These are phyloP conservation scores for Apogon hyalosoma DNA, from an alignment of 2,797 vertebrate genomes.

Conservation along the genomic window DNA sequence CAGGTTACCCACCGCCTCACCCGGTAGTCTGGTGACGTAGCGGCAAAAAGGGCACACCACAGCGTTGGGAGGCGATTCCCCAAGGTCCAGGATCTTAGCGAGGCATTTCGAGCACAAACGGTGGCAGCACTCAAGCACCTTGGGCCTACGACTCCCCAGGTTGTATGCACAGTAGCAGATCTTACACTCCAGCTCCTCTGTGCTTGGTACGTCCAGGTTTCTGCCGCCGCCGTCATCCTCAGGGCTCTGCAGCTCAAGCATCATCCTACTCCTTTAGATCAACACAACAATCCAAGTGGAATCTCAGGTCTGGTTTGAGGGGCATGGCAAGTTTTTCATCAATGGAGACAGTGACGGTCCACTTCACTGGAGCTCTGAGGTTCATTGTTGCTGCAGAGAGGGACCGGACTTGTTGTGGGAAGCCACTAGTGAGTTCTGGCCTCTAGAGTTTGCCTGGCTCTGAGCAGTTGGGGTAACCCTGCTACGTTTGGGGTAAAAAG, in stretches of 20 bases:
- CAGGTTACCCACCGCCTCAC: constrained; percentile 86
- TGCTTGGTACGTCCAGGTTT: constrained; percentile 21
- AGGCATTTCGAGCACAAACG: constrained; percentile 96
- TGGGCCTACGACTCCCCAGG: constrained; percentile 87
- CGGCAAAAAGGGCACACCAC: constrained; percentile 96
- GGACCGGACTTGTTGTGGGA: constrained; percentile 36
- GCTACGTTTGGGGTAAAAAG: constrained; percentile 58
- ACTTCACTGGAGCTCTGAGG: constrained; percentile 43
- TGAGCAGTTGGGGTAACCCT: constrained; percentile 48
- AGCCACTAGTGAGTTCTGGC: constrained; percentile 46
- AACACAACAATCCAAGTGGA: no score
- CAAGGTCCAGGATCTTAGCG: constrained; percentile 91
- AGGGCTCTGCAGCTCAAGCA: no score
- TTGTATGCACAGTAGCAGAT: constrained; percentile 95
- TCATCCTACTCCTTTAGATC: no score
- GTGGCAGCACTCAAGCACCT: constrained; percentile 93
- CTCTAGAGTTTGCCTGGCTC: constrained; percentile 25
- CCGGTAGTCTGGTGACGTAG: constrained; percentile 87
- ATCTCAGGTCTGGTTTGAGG: no score
- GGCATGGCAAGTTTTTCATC: constrained; percentile 15
- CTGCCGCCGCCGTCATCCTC: no score
- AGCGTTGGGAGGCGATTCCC: constrained; percentile 86
- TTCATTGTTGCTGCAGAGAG: constrained; percentile 52
- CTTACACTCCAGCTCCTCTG: constrained; percentile 95
- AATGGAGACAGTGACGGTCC: constrained; percentile 28